Base-by-base conservation (phyloP, 2,113 vertebrate species). In the Catharus fuscescens region DNA sequence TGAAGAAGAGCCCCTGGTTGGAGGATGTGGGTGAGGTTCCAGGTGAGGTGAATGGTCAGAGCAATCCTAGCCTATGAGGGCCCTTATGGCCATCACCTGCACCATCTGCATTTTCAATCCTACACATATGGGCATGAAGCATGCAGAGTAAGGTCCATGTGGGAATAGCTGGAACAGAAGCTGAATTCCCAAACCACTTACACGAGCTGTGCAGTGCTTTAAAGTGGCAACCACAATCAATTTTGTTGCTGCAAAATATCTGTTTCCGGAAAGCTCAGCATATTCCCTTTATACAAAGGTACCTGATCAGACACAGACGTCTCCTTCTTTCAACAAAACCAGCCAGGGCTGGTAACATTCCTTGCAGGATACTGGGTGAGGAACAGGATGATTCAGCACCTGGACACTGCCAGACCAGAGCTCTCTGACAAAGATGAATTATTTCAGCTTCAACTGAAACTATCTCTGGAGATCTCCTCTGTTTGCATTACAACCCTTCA, bases 141-240 rank as follows among this genome's bases (percentile, higher is more conserved):
- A 36, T 2, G 18, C 28, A 32, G 18, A 36, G 8, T 8, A 40
- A 79, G 20, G 42, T 19, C 23, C 11, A 4, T 6, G 13, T 13
- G n/a, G 17, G 26, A 54, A 10, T 32, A 40, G 67, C 2, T 40
- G 34, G 76, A 85, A 72, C 7, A 65, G 31, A 52, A 59, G 13
- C 8, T 60, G 38, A 47, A 26, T 28, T 40, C 8, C 17, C 36
- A 31, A 82, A 38, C 2, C 1, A 4, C 74, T 52, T n/a, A 54
- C 7, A 6, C 1, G 7, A 69, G 14, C 6, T 48, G 16, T 40
- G 24, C 0, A 0, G 3, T 52, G 17, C 36, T 86, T 79, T 74
- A 14, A 34, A 66, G 26, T 21, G 18, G 17, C 2, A 74, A 70
- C 6, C 15, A 44, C 50, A 56, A 36, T 25, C 47, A 36, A n/a